A percentile compares a stretch with the other conserved stretches of the same genome.
Evolutionary conservation across 2,797 vertebrate species (phyloP).

Genomic region (Telmatherina bonti): DNA sequence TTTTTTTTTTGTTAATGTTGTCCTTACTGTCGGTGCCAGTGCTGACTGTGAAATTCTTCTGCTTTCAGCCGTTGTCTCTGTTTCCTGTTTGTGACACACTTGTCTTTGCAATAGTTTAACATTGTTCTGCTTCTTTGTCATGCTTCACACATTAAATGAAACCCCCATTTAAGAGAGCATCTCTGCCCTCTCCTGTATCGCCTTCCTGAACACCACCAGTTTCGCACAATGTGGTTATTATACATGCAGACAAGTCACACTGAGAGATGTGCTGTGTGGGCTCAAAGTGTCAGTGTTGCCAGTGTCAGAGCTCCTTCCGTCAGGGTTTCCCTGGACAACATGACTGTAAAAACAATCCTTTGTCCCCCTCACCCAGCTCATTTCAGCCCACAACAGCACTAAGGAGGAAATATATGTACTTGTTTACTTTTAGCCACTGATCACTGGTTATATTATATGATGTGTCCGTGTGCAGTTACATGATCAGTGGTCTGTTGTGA

Average conservation of each 20-base stretch:
- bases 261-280: conserved; percentile 17
- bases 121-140: neutral
- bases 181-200: neutral
- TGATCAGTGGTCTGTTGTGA: neutral
- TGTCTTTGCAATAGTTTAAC: neutral
- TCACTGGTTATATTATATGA: neutral
- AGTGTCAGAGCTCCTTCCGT: neutral
- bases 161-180: conserved; percentile 10
- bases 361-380: neutral
- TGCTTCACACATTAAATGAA: conserved; percentile 2
- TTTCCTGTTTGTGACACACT: neutral
- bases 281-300: neutral
- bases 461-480: neutral
- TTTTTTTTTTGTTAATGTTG: neutral
- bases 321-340: neutral
- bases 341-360: neutral
- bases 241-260: conserved; percentile 8
- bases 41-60: neutral
- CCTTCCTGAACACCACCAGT: neutral
- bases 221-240: conserved; percentile 43
- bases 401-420: neutral
- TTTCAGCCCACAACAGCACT: neutral
- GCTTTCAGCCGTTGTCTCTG: no score
- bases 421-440: neutral
- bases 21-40: neutral